phyloP scores from a whole-genome alignment of 2,888 invertebrate genomes.

The Plemyria rubiginata region DNA sequence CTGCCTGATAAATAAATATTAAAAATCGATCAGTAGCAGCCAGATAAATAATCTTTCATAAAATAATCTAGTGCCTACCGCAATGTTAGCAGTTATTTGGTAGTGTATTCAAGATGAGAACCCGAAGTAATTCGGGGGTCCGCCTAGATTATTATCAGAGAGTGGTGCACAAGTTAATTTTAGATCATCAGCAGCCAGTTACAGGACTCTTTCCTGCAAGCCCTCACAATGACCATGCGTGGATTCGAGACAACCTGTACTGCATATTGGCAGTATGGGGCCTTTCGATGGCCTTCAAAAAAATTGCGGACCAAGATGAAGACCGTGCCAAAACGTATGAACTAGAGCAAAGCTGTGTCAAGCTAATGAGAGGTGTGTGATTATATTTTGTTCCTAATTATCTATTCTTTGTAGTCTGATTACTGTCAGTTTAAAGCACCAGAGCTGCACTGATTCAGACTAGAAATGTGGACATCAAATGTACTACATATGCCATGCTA shows the following conservation, averaged over 20 bases:
- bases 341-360: conserved; percentile 96
- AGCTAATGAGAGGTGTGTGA: conserved; percentile 90
- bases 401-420: too few relatives aligned
- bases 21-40: too few relatives aligned
- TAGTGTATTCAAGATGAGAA: conserved; percentile 86
- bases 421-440: not conserved
- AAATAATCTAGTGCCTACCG: not conserved
- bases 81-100: not conserved
- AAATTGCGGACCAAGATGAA: conserved; percentile 99
- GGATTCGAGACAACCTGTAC: conserved; percentile 99
- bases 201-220: conserved; percentile 98
- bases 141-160: conserved; percentile 98
- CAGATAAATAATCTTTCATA: too few relatives aligned
- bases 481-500: too few relatives aligned
- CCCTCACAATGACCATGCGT: conserved; percentile 95
- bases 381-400: too few relatives aligned
- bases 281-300: conserved; percentile 98
- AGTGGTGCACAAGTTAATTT: conserved; percentile 96
- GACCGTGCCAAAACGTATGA: conserved; percentile 99
- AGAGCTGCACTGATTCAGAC: too few relatives aligned
- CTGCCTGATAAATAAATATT: too few relatives aligned
- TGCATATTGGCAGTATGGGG: conserved; percentile 99
- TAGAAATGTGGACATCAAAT: too few relatives aligned
- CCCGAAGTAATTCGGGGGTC: conserved; percentile 95
- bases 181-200: conserved; percentile 97